Base-by-base conservation (phyloP, 2,113 vertebrate genomes). In the Nestor notabilis region DNA sequence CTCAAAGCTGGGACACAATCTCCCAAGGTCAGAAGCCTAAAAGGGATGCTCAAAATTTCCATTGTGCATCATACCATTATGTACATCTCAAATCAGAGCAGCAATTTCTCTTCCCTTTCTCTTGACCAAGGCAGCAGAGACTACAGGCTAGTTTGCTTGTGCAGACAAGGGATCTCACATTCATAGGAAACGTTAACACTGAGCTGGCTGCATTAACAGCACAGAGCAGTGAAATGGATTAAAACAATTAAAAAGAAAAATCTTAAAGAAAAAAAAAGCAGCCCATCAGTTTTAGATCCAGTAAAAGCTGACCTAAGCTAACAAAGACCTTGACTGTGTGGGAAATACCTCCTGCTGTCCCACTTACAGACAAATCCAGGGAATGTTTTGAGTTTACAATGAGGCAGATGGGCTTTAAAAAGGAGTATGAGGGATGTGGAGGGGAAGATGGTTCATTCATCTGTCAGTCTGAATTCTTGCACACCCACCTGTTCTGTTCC, bases 401-500 rank as follows among this genome's bases (percentile, higher is more conserved):
- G 37, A 91, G 19, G 37, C 28, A 94, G 61, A 79, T 31, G 28
- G 28, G 25, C 58, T 90, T 87, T 80, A 72, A 70, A 84, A 71
- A 61, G 8, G 35, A 69, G 29, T 55, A 58, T 13, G 17, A 92
- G 47, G 29, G 56, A 92, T 58, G 15, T 64, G 47, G 24, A 93
- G 17, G 53, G 29, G 76, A 95, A 89, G 49, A 78, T 15, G 24
- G n/a, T 41, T 92, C 70, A 79, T 55, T 87, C 55, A 76, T 89
- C 80, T 71, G n/a, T 89, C 95, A 89, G 53, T 23, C 10, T 79
- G 43, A 84, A 79, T 76, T 82, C 74, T 28, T 91, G 61, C 65
- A 91, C 65, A 76, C 39, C 80, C 90, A 97, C 83, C 89, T 95
- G 95, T 72, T 96, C 44, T 76, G 65, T 35, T 87, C 70, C 77